These are phyloP conservation scores for Stegana nigrithorax DNA, from an alignment of 2,888 invertebrate genomes.

Conservation along the genomic window DNA sequence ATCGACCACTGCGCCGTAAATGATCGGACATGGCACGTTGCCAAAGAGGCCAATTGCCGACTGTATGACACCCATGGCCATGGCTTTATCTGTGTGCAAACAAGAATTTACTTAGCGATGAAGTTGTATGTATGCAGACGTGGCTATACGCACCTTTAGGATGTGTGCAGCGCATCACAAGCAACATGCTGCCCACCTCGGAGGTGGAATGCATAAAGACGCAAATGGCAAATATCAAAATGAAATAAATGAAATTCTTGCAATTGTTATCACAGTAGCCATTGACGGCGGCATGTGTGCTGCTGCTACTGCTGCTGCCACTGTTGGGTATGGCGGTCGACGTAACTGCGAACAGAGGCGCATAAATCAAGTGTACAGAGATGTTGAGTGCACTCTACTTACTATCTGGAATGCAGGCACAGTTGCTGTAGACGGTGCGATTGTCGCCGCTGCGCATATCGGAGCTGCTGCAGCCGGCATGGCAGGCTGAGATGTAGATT, in stretches of 20 bases:
- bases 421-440: constrained; percentile 72
- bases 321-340: not conserved
- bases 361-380: not conserved
- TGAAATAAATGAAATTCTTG: constrained; percentile 83
- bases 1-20: constrained; percentile 93
- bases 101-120: not conserved
- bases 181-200: constrained; percentile 90
- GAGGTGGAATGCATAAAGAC: constrained; percentile 94
- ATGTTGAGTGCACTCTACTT: constrained; percentile 25
- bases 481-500: constrained; percentile 90
- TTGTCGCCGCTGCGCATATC: constrained; percentile 73
- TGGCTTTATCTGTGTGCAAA: constrained; percentile 81
- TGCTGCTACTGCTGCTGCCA: not conserved
- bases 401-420: constrained; percentile 70
- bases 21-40: constrained; percentile 94
- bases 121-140: not conserved
- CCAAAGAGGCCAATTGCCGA: constrained; percentile 94
- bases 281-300: constrained; percentile 72
- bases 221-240: constrained; percentile 84
- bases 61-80: constrained; percentile 94
- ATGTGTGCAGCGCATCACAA: constrained; percentile 91
- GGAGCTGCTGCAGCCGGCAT: constrained; percentile 83
- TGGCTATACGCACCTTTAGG: constrained; percentile 75
- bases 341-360: constrained; percentile 40
- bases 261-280: constrained; percentile 87